Base-by-base conservation (phyloP, 2,888 invertebrate species). In the Aspidiotus rigidus region DNA sequence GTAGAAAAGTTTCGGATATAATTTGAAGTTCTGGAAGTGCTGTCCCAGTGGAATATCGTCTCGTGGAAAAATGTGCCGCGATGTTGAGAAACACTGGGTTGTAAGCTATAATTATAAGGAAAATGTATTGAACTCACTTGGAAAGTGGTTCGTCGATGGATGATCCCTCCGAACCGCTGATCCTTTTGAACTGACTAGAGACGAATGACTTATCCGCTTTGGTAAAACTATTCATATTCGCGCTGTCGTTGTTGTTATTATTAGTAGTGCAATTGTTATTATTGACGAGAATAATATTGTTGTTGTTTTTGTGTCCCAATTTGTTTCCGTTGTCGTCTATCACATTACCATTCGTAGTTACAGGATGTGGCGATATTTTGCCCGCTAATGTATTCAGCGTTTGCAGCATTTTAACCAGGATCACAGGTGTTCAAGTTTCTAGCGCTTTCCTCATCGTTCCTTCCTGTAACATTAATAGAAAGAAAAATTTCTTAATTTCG, bases 361-460 rank as follows among this genome's bases (percentile, higher is more conserved):
- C 42, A 44, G 67, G 71, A 62, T 70, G 70, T 41, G 91, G 90
- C 79, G 91, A 90, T 79, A 91, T 87, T 81, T 92, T 92, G 79
- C 89, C 89, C 81, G 91, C 91, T 81, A 92, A 84, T 79, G 88
- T 87, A 83, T 90, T 90, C 80, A 92, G 82, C 76, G 90, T 88
- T 80, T 89, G 88, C 80, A 92, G 84, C 91, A 91, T 91, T 78
- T 80, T 81, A 72, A 70, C 72, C 64, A 72, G 62, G 61, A 69
- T 72, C 70, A 64, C 63, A 59, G 60, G 15, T 13, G 28, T 39
- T 28, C 59, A 13, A 7, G n/a, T 16, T n/a, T 39, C 39, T 49
- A 49, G 28, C 39, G 17, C 41, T 42, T 40, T 39, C 15, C 42
- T 17, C 57, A 16, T 39, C 42, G 57, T 60, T 42, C 59, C 6